Evolutionary conservation across 2,888 invertebrate genomes (phyloP).

Genomic region (Agriopis marginaria): DNA sequence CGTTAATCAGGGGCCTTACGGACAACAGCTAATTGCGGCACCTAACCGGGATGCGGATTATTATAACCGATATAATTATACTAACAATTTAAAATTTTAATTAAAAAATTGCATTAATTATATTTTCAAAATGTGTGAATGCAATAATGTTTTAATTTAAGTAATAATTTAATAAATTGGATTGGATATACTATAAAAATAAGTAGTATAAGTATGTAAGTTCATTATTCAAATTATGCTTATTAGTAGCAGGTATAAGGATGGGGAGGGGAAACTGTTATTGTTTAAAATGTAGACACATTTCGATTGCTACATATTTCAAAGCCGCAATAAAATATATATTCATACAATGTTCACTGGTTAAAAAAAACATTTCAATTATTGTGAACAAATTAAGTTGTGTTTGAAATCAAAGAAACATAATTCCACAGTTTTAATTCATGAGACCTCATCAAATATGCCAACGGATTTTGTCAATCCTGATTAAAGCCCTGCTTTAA

Average conservation of each 20-base stretch:
- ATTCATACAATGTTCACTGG: conserved; percentile 36
- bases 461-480: conserved; percentile 64
- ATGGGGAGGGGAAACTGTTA: neutral
- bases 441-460: conserved; percentile 74
- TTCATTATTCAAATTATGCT: no score
- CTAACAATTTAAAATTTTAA: no score
- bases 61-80: no score
- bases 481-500: conserved; percentile 79
- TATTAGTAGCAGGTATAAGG: neutral
- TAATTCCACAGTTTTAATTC: conserved; percentile 75
- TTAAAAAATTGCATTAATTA: no score
- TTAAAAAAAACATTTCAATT: conserved; percentile 54
- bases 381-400: conserved; percentile 80
- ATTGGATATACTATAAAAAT: no score
- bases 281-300: neutral
- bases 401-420: conserved; percentile 66
- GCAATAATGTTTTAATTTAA: no score
- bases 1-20: no score
- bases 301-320: conserved; percentile 8
- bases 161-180: no score
- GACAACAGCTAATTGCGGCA: no score
- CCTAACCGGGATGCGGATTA: no score
- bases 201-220: no score
- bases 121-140: no score
- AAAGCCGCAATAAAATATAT: conserved; percentile 18